Conservation (phyloP, 2,113 vertebrate genomes). For the Brienomyrus longianalis region DNA sequence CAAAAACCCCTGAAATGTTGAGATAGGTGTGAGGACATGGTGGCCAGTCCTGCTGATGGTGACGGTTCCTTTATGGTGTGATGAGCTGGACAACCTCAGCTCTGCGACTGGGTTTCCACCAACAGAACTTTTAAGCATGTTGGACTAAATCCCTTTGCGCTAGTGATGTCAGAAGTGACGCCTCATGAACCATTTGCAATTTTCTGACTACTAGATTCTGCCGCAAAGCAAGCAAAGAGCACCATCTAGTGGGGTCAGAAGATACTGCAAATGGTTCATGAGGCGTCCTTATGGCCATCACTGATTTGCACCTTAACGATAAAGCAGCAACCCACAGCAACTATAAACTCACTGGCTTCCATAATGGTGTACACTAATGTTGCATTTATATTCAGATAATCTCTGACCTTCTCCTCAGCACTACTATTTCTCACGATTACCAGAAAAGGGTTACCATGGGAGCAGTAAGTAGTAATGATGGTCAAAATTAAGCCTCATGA, state of each 20-base stretch:
- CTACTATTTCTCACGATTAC: not conserved
- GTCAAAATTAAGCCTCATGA: not conserved
- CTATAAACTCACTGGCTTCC: not conserved
- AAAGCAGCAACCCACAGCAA: not conserved
- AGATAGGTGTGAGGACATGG: not conserved
- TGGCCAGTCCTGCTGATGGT: not conserved
- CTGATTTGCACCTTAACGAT: too few species aligned
- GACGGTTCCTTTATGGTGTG: not conserved
- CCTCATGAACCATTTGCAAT: not conserved
- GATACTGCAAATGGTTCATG: too few species aligned
- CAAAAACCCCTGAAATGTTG: conserved; percentile 69
- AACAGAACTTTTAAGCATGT: not conserved
- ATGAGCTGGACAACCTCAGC: not conserved
- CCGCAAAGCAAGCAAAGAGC: not conserved
- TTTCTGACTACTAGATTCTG: not conserved
- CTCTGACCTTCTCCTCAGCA: too few species aligned
- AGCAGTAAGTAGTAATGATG: not conserved
- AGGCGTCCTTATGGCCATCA: too few species aligned
- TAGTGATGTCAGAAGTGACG: not conserved
- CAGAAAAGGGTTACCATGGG: not conserved
- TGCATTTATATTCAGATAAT: not conserved
- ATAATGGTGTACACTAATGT: not conserved
- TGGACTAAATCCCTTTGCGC: not conserved
- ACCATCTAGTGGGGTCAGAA: not conserved
- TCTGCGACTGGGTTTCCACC: too few species aligned